These are phyloP conservation scores for Xiphorhynchus elegans DNA, from an alignment of 2,113 vertebrate genomes.

Conservation along the genomic window DNA sequence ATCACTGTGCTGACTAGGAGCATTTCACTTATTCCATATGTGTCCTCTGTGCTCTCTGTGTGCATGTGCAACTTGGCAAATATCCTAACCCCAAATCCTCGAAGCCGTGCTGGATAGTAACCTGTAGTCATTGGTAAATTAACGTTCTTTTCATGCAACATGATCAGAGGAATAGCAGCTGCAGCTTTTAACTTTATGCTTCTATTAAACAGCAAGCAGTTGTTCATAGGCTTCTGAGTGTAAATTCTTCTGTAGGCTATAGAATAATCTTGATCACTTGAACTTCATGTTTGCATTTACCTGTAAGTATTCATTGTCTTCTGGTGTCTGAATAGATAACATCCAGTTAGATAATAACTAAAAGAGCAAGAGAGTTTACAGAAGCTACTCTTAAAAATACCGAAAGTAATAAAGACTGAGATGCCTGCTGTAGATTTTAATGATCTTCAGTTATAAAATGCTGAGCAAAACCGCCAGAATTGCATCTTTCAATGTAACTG, in stretches of 20 bases:
- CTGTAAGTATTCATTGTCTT: neutral
- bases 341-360: neutral
- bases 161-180: neutral
- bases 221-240: neutral
- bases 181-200: neutral
- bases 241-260: neutral
- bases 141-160: neutral
- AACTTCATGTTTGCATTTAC: neutral
- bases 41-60: rapidly evolving
- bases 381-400: neutral
- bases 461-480: neutral
- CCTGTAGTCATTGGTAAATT: neutral
- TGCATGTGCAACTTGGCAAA: neutral
- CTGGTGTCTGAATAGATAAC: neutral
- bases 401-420: neutral
- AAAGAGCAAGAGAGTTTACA: neutral
- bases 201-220: neutral
- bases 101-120: neutral
- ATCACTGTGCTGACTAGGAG: neutral
- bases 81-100: neutral
- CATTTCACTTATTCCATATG: neutral
- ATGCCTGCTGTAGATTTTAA: neutral
- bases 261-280: neutral
- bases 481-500: neutral
- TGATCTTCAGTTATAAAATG: neutral